Conservation (phyloP, 2,113 vertebrate species). For the Vireo altiloquus region DNA sequence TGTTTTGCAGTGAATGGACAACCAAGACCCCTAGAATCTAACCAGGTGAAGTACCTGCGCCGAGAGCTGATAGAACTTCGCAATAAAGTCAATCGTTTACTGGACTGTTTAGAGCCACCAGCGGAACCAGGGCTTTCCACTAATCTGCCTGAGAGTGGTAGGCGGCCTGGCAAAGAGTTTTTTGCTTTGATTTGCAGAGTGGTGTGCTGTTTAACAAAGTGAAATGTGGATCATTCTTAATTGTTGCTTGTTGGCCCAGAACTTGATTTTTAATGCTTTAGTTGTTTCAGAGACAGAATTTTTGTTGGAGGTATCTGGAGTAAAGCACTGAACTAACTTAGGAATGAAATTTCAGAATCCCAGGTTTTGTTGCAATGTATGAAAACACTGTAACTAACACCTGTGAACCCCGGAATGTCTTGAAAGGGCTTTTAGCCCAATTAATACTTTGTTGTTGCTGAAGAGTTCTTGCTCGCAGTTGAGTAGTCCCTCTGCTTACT, state of each 20-base stretch:
- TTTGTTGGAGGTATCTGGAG: neutral
- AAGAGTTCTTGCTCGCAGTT: neutral
- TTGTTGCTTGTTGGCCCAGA: neutral
- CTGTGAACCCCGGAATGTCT: neutral
- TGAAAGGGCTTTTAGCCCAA: neutral
- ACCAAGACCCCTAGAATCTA: conserved; percentile 94
- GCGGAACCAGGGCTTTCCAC: conserved; percentile 84
- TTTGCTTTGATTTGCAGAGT: neutral
- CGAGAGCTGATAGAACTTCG: conserved; percentile 95
- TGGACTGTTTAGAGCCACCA: conserved; percentile 94
- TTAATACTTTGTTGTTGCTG: neutral
- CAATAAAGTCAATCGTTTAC: conserved; percentile 95
- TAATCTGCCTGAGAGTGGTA: conserved; percentile 85
- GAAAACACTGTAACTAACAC: neutral
- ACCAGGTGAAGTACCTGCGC: conserved; percentile 95
- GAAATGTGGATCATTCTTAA: neutral
- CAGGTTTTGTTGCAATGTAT: neutral
- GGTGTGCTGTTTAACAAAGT: neutral
- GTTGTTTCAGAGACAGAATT: neutral
- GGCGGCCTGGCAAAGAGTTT: neutral
- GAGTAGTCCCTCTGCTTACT: conserved; percentile 13
- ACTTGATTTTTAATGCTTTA: neutral
- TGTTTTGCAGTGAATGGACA: conserved; percentile 91
- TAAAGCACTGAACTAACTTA: neutral
- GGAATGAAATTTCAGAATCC: neutral